Evolutionary conservation across 2,888 invertebrate genomes (phyloP).

Genomic region (Lycia hirtaria): DNA sequence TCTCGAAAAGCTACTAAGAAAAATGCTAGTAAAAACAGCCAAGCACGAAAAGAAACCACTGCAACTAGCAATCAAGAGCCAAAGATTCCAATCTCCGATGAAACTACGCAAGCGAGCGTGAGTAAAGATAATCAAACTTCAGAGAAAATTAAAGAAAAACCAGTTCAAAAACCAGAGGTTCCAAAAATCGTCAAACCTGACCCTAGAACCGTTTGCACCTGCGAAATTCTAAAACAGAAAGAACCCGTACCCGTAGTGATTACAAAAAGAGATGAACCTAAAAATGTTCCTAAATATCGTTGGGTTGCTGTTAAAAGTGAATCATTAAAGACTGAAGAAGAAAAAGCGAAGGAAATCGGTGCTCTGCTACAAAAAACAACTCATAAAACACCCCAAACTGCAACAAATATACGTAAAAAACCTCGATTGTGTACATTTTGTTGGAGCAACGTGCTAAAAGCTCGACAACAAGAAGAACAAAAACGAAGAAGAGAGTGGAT

Average conservation of each 20-base stretch:
- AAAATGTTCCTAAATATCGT: constrained; percentile 6
- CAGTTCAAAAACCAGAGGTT: not conserved
- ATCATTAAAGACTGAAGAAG: constrained; percentile 11
- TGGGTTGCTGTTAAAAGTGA: constrained; percentile 7
- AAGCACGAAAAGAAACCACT: not conserved
- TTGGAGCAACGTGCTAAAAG: not conserved
- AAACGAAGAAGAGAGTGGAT: not conserved
- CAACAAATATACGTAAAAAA: not conserved
- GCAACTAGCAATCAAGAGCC: not conserved
- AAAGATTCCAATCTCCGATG: not conserved
- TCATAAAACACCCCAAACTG: not conserved
- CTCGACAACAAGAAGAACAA: not conserved
- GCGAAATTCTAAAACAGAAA: not conserved
- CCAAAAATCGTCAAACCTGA: not conserved
- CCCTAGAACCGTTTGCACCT: constrained; percentile 5
- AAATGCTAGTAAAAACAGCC: not conserved
- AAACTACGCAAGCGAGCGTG: not conserved
- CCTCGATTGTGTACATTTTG: not conserved
- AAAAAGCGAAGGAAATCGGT: constrained; percentile 3
- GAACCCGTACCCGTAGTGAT: not conserved
- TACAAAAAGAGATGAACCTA: not conserved
- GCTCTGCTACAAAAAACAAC: not conserved
- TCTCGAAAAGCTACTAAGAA: not conserved
- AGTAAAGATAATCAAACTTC: not conserved
- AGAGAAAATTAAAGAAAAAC: not conserved